phyloP scores from a whole-genome alignment of 2,113 vertebrate species.

The Pluvialis apricaria region DNA sequence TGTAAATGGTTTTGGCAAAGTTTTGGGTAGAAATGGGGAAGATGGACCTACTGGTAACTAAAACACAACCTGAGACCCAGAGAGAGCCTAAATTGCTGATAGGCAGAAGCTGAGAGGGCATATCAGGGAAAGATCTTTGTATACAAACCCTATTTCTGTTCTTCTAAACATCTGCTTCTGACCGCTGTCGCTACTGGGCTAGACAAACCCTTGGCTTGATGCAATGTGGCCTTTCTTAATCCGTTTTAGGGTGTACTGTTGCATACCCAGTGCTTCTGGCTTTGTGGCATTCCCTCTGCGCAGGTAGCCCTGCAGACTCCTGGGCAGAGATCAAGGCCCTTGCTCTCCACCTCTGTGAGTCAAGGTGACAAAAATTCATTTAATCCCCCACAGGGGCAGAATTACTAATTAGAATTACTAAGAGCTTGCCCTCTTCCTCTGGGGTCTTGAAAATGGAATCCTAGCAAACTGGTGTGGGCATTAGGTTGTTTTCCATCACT shows the following conservation, averaged over 20 bases:
- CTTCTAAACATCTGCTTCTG: neutral
- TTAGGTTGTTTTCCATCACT: neutral
- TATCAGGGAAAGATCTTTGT: neutral
- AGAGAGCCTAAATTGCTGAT: neutral
- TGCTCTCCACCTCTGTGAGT: neutral
- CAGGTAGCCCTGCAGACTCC: neutral
- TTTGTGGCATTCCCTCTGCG: neutral
- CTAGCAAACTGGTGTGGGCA: neutral
- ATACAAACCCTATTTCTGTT: neutral
- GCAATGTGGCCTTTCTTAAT: neutral
- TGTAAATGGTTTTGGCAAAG: neutral
- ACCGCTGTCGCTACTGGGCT: neutral
- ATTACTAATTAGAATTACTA: neutral
- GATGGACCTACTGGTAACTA: neutral
- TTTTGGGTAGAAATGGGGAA: neutral
- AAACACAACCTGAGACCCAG: neutral
- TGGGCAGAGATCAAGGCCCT: neutral
- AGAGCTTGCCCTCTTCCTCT: neutral
- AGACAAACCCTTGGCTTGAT: neutral
- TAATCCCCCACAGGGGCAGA: neutral
- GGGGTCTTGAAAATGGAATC: neutral
- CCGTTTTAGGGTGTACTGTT: neutral
- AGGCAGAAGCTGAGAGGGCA: neutral
- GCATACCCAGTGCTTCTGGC: neutral
- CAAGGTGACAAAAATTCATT: neutral